Base-by-base conservation (phyloP, 2,888 invertebrate species). In the Hydroisotoma schaefferi region DNA sequence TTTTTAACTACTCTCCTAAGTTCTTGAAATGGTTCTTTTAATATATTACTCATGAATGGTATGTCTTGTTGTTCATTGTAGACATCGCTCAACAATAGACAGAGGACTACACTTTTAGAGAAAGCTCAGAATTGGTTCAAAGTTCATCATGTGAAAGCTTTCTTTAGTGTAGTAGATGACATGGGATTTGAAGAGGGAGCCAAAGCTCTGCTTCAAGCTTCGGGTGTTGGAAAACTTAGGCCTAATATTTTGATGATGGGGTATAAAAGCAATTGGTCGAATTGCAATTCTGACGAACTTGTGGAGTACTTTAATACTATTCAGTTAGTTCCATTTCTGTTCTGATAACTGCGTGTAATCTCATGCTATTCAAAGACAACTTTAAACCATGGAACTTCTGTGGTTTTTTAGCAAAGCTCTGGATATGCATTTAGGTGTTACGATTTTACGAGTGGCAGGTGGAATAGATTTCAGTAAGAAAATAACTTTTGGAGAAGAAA, bases 401-500 rank as follows among this genome's bases (percentile, higher is more conserved):
- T n/a, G n/a, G n/a, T 49, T 40, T 59, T 61, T 22, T 75, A 83
- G 94, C 76, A 87, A 93, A 72, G 92, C 95, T 0, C 94, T 98
- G 77, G 94, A 97, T 74, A 86, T 89, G 74, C 88, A 93, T 49
- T 82, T 94, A 74, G 89, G 94, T 0, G 90, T 98, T 3, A 89
- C 90, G 0, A 90, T 99, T 68, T 78, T 98, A 6, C 85, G 95
- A 25, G 81, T 94, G 27, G 81, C 85, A 0, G 88, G 88, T 71
- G 97, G 97, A 0, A 80, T 97, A 56, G 93, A 95, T 79, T 90
- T 85, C 67, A 78, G 78, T 12, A 76, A 78, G 52, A 72, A 77
- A 26, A 74, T 79, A 2, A 75, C 74, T 12, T 76, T 75, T 49
- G 73, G 73, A 23, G 73, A 73, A 49, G 66, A 69, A 2, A 44